These are phyloP conservation scores for Alectura lathami DNA, from an alignment of 2,113 vertebrate genomes.

Conservation along the genomic window DNA sequence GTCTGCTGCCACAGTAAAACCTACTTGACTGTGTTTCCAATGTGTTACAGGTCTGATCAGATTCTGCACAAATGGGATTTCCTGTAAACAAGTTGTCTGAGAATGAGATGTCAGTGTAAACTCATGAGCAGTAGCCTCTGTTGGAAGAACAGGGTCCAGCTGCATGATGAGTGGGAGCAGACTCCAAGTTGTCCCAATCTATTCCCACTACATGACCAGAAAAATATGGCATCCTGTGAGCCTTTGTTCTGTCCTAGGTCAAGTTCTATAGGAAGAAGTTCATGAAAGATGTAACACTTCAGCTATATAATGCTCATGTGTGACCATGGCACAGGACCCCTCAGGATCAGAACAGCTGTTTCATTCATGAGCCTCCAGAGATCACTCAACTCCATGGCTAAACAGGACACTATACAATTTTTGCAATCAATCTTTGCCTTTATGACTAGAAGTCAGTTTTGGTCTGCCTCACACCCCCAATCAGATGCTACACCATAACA, in stretches of 20 bases:
- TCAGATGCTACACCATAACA: neutral
- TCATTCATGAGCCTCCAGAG: neutral
- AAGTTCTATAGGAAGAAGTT: neutral
- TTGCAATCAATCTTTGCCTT: neutral
- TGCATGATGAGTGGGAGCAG: accelerated
- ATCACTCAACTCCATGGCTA: neutral
- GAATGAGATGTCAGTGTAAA: neutral
- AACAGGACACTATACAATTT: neutral
- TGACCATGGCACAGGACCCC: accelerated
- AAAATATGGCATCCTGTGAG: neutral
- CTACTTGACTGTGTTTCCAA: neutral
- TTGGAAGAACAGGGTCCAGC: neutral
- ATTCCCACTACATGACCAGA: accelerated
- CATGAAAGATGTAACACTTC: neutral
- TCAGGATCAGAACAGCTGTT: neutral
- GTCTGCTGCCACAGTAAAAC: neutral
- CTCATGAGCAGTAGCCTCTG: accelerated
- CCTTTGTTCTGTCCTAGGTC: neutral
- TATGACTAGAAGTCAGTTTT: neutral
- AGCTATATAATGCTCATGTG: accelerated
- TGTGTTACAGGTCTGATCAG: neutral
- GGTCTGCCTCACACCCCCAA: neutral
- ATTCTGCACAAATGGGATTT: neutral
- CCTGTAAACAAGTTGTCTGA: neutral
- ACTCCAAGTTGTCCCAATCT: neutral